A percentile compares a stretch with the other conserved stretches of the same genome.
Conservation (phyloP, 2,888 invertebrate species). For the Euplexia lucipara region DNA sequence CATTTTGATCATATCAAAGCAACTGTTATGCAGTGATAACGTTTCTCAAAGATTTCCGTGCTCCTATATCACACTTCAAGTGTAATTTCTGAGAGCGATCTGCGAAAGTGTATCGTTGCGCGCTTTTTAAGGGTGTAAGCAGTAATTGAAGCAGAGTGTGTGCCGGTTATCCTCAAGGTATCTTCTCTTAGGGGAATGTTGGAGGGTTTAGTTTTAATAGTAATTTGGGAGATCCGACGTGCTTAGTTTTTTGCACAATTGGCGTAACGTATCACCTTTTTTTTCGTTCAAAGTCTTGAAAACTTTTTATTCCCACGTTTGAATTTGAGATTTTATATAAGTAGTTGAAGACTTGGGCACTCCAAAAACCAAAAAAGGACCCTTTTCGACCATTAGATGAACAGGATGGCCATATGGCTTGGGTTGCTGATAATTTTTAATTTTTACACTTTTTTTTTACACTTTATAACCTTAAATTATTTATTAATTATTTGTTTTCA, state of each 20-base stretch:
- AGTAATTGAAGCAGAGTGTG: slow-evolving; percentile 30
- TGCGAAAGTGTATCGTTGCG: slow-evolving; percentile 35
- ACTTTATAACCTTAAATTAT: too few species aligned
- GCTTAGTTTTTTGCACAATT: neutral
- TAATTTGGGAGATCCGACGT: neutral
- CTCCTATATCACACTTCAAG: slow-evolving; percentile 3
- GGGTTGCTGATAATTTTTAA: too few species aligned
- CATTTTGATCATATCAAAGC: slow-evolving; percentile 2
- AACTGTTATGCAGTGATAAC: neutral
- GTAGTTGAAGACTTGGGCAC: too few species aligned
- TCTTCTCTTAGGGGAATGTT: neutral
- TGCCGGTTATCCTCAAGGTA: slow-evolving; percentile 9
- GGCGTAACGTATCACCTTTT: too few species aligned
- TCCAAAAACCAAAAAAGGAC: too few species aligned
- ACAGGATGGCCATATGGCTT: too few species aligned
- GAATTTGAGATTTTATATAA: too few species aligned
- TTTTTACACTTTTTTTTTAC: too few species aligned
- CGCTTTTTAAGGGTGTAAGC: slow-evolving; percentile 30
- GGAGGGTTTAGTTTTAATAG: neutral
- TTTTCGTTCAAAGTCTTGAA: too few species aligned
- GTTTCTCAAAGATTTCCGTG: neutral
- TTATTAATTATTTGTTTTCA: too few species aligned
- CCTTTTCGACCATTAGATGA: too few species aligned
- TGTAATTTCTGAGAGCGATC: slow-evolving; percentile 25
- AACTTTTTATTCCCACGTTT: too few species aligned